Evolutionary conservation across 64 coral and sea anemone genomes (phyloP), one percentile per base, ranked within the genome.

Genomic region (Hydrozoanthus tunicans): DNA sequence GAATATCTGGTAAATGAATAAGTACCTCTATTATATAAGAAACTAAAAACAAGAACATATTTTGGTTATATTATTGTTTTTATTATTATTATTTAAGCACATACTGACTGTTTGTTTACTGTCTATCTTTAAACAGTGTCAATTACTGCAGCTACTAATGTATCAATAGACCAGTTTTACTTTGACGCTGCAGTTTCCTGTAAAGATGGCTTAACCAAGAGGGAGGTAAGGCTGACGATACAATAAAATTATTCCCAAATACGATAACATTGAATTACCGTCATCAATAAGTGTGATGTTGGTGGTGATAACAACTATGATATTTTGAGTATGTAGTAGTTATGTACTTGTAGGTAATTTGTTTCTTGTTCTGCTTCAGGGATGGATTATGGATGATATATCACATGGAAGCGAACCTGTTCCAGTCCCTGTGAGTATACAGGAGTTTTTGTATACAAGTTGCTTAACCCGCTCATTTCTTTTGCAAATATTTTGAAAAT

Each of bases 141-240:
- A 2, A 79, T 92, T 7, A 96, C 95, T 24, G 55, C 69, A 24
- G 68, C 83, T 7, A 79, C 11, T 62, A 96, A 92, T 62, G 89
- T 96, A 3, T 80, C 92, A 6, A 96, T 96, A 7, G 95, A 96
- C 74, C 95, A 96, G 78, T 96, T 96, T 60, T 89, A 65, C 15
- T 96, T 96, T 59, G 95, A 96, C 14, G 77, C 92, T 13, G 92
- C 91, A 4, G 77, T 96, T 15, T 93, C 92, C 6, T 96, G 95
- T 75, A 64, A 83, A 75, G 90, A 96, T 56, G 86, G 77, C 82
- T 65, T 89, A 5, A 83, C 70, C 3, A 60, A 80, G 55, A 53
- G 56, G 17, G 53, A 75, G 82, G 95, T 96, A 65, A 91, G 95
- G 32, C 32, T 43, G 32, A 43, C 32, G 32, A 43, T 43, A 43